phyloP scores from a whole-genome alignment of 2,113 vertebrate genomes.

The mouse (Mus musculus) region DNA sequence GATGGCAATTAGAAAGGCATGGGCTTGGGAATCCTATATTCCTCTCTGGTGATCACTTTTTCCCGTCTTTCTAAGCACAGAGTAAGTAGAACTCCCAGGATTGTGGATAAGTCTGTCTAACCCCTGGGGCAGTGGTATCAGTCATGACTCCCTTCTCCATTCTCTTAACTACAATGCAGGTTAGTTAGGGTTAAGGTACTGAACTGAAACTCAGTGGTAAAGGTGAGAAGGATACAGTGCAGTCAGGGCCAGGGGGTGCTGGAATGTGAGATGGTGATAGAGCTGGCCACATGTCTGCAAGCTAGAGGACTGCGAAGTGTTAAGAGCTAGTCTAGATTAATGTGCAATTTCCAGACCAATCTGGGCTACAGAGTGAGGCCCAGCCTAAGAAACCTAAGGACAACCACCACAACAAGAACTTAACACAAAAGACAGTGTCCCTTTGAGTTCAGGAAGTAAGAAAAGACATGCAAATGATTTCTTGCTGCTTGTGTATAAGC shows the following conservation, averaged over 20 bases:
- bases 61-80: background rate
- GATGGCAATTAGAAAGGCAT: background rate
- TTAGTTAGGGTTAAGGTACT: background rate
- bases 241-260: background rate
- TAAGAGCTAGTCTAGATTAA: background rate
- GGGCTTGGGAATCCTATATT: background rate
- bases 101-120: background rate
- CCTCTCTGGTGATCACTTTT: background rate
- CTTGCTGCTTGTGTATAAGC: background rate
- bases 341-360: background rate
- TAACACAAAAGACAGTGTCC: background rate
- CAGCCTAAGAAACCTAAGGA: background rate
- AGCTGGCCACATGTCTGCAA: too few species aligned
- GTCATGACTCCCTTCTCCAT: background rate
- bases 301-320: background rate
- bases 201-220: background rate
- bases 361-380: background rate
- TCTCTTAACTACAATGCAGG: background rate
- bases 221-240: too few species aligned
- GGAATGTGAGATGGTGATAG: background rate
- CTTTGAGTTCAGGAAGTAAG: conserved; percentile 35
- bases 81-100: background rate
- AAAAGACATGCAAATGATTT: background rate
- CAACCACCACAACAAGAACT: background rate
- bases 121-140: background rate